Percentiles rank a stretch among this genome's conserved stretches.
These are phyloP conservation scores for Osmerus eperlanus DNA, from an alignment of 2,113 vertebrate species.

Conservation along the genomic window DNA sequence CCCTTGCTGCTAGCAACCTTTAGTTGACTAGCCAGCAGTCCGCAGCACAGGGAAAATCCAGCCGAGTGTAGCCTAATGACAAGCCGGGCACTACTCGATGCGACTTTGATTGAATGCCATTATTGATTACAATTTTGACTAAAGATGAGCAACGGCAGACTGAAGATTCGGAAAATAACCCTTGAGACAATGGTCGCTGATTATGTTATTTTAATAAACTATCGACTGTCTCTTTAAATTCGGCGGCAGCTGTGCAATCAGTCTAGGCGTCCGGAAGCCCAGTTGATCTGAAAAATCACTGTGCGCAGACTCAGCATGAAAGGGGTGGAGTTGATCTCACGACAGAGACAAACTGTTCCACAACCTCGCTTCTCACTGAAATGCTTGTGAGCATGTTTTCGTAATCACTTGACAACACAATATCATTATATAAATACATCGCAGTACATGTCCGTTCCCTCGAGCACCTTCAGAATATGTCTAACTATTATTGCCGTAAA, in stretches of 20 bases:
- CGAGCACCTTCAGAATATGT: too few species aligned
- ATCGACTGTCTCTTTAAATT: constrained; percentile 81
- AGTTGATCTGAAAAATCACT: background rate
- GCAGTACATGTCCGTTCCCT: too few species aligned
- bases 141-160: constrained; percentile 9
- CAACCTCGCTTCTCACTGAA: too few species aligned
- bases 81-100: constrained; percentile 57
- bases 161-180: constrained; percentile 49
- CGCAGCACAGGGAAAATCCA: constrained; percentile 52
- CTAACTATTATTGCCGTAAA: too few species aligned
- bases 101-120: constrained; percentile 57
- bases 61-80: constrained; percentile 55
- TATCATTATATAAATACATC: too few species aligned
- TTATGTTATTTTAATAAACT: constrained; percentile 70
- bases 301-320: constrained; percentile 1
- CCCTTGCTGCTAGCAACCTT: constrained; percentile 62
- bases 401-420: too few species aligned
- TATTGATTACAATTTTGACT: constrained; percentile 20
- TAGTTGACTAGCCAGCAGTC: constrained; percentile 61
- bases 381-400: too few species aligned
- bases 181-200: constrained; percentile 66
- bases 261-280: constrained; percentile 74
- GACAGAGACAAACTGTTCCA: background rate
- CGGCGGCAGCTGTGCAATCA: constrained; percentile 73
- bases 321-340: constrained; percentile 53